phyloP scores from a whole-genome alignment of 2,888 invertebrate species.

The Cancer borealis region DNA sequence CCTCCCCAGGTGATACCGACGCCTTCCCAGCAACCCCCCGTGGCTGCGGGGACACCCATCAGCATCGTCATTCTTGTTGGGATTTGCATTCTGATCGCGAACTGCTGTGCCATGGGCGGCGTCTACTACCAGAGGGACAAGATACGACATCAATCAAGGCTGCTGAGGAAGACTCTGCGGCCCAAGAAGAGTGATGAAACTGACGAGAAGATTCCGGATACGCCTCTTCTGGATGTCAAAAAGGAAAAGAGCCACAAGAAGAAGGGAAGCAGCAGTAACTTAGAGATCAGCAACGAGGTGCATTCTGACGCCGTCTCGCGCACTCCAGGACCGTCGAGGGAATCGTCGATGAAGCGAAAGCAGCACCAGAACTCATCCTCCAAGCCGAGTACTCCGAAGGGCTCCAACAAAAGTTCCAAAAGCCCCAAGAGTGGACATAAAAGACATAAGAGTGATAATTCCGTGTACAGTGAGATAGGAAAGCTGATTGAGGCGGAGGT shows the following conservation, averaged over 20 bases:
- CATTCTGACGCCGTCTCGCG: slow-evolving; percentile 61
- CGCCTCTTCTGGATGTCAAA: background rate
- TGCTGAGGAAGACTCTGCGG: slow-evolving; percentile 52
- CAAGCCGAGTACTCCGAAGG: slow-evolving; percentile 59
- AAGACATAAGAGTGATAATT: slow-evolving; percentile 74
- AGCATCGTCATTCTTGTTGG: slow-evolving; percentile 82
- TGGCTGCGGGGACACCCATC: slow-evolving; percentile 78
- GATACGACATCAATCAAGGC: slow-evolving; percentile 64
- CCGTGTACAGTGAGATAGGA: slow-evolving; percentile 73
- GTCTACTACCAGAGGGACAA: slow-evolving; percentile 84
- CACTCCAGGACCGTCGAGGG: slow-evolving; percentile 60
- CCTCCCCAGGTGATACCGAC: background rate
- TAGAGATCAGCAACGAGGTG: slow-evolving; percentile 56
- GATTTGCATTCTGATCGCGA: slow-evolving; percentile 87
- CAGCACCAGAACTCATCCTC: slow-evolving; percentile 58
- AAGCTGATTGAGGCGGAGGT: slow-evolving; percentile 56
- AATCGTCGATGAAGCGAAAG: slow-evolving; percentile 58
- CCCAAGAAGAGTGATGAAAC: slow-evolving; percentile 50
- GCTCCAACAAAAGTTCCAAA: slow-evolving; percentile 58
- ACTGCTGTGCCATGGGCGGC: slow-evolving; percentile 86
- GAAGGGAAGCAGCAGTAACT: slow-evolving; percentile 52
- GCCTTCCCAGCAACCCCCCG: slow-evolving; percentile 52
- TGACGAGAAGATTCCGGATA: slow-evolving; percentile 51
- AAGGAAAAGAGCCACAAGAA: slow-evolving; percentile 57
- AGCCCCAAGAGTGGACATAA: slow-evolving; percentile 67